These are phyloP conservation scores for Pampus argenteus DNA, from an alignment of 2,797 vertebrate species.

Conservation along the genomic window DNA sequence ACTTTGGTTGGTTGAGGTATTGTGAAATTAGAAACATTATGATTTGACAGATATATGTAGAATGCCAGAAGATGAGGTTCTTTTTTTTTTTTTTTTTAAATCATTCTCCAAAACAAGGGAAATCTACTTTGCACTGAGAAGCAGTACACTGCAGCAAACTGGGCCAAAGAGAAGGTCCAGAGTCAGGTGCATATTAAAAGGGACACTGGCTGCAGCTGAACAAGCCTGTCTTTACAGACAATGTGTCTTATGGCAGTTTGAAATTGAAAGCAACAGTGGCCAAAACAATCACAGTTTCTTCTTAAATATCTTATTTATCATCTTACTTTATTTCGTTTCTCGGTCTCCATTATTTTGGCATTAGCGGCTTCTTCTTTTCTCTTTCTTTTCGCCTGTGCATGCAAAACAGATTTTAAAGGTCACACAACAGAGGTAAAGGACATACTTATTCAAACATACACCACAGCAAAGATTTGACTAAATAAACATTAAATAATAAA, in stretches of 20 bases:
- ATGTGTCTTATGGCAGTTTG: not conserved
- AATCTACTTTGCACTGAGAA: conserved; percentile 28
- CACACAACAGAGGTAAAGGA: conserved; percentile 80
- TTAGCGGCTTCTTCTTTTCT: conserved; percentile 97
- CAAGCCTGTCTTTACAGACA: not conserved
- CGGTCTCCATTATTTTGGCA: conserved; percentile 96
- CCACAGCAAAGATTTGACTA: conserved; percentile 10
- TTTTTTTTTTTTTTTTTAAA: too few relatives aligned
- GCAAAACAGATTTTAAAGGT: conserved; percentile 84
- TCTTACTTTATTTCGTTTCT: conserved; percentile 94
- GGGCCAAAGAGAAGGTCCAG: not conserved
- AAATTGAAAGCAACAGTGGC: conserved; percentile 2
- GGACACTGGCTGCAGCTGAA: conserved; percentile 2
- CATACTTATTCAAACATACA: conserved; percentile 71
- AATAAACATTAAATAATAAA: conserved; percentile 15
- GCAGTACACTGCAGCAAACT: conserved; percentile 8
- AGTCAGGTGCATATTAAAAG: not conserved
- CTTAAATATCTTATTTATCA: conserved; percentile 56
- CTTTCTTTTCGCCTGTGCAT: conserved; percentile 94
- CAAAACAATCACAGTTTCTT: conserved; percentile 16
- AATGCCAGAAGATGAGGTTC: conserved; percentile 8
- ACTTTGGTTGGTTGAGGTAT: not conserved
- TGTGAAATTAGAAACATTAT: conserved; percentile 24
- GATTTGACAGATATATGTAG: conserved; percentile 21
- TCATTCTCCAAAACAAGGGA: conserved; percentile 25